These are phyloP conservation scores for Acanthosepion lycidas DNA, from an alignment of 2,888 invertebrate species.

Conservation along the genomic window DNA sequence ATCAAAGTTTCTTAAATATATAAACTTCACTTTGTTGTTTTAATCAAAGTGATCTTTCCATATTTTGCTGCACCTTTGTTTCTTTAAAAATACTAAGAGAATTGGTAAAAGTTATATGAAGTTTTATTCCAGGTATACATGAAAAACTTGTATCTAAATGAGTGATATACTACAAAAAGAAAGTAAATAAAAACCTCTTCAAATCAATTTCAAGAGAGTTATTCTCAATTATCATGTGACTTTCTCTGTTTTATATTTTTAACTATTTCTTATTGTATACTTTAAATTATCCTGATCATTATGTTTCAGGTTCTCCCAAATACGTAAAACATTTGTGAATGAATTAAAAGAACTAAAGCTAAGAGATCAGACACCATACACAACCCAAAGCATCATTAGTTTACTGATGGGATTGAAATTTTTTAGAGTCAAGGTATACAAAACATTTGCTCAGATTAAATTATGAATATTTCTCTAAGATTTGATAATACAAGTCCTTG, in stretches of 20 bases:
- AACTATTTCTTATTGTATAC: not conserved
- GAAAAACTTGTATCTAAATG: too few relatives aligned
- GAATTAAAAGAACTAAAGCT: slow-evolving; percentile 89
- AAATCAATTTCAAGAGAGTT: too few relatives aligned
- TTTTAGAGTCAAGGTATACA: slow-evolving; percentile 84
- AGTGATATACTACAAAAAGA: too few relatives aligned
- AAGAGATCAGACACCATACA: slow-evolving; percentile 88
- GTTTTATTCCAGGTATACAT: too few relatives aligned
- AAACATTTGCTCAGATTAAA: not conserved
- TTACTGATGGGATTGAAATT: slow-evolving; percentile 99
- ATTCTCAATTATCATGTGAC: not conserved
- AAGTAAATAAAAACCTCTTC: too few relatives aligned
- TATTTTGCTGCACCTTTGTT: not conserved
- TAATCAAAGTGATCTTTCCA: not conserved
- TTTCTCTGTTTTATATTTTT: not conserved
- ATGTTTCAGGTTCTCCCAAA: slow-evolving; percentile 83
- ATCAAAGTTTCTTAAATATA: not conserved
- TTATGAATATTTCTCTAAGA: not conserved
- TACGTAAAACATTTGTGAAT: slow-evolving; percentile 91
- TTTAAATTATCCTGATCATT: not conserved
- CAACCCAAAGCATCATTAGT: slow-evolving; percentile 91
- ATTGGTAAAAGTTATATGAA: too few relatives aligned
- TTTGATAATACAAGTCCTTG: not conserved
- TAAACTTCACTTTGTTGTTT: not conserved
- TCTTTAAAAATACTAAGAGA: not conserved